Base-by-base conservation (phyloP, 2,113 vertebrate genomes). In the Turnix velox region DNA sequence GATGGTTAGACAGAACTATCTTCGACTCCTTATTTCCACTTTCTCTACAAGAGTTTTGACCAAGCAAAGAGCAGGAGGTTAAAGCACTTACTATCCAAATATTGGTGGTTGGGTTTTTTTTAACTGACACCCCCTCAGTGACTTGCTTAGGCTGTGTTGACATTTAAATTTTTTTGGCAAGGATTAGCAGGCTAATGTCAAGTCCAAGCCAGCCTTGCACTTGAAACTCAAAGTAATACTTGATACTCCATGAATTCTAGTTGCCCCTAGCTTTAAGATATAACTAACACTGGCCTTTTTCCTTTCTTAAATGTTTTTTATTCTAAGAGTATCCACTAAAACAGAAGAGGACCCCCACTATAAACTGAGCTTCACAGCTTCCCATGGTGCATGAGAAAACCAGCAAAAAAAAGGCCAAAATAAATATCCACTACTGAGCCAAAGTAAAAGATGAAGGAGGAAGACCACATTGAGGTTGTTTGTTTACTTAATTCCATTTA, bases 401-500 rank as follows among this genome's bases (percentile, higher is more conserved):
- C 45, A 62, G 33, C 9, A 62, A 82, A 35, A 87, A 87, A 82
- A 82, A n/a, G n/a, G 58, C 30, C 55, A 69, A 74, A 93, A 61
- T 35, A 85, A 81, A 89, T 54, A 87, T 15, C 43, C 31, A 68
- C 48, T 23, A 61, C 8, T 51, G 37, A 52, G 40, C 3, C 78
- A 33, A 94, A 68, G 48, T 82, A 81, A 75, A 91, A 91, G 37
- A 77, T 71, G 82, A 84, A 84, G 77, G 40, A 88, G 58, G 48
- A 94, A 94, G 35, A 74, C 14, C 31, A 65, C 57, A 45, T 27
- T 3, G 18, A 57, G 33, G 27, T 80, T 95, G 93, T 94, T 96
- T 96, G 96, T 95, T 95, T 96, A 93, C 68, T 74, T 90, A 92
- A 94, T 95, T 95, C 49, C 39, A 62, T 62, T 69, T 95, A 90